Conservation (phyloP, 2,888 invertebrate species). For the Rhingia campestris region DNA sequence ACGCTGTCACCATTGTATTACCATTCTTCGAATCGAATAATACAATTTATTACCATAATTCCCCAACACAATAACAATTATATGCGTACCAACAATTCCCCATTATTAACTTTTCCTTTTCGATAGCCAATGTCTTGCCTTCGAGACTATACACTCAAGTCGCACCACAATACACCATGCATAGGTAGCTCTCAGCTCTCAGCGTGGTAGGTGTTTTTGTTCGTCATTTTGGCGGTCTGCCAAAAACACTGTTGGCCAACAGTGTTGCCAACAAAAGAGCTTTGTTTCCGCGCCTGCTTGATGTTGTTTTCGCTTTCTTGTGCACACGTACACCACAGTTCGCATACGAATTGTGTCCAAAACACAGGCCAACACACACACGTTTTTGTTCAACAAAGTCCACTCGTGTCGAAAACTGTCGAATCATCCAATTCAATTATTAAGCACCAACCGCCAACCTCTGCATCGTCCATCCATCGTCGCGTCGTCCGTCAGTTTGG, state of each 20-base stretch:
- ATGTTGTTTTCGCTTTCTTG: slow-evolving; percentile 36
- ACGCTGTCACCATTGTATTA: not conserved
- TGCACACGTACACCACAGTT: not conserved
- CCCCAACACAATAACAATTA: slow-evolving; percentile 39
- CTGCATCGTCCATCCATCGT: not conserved
- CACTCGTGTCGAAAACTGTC: slow-evolving; percentile 60
- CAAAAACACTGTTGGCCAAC: slow-evolving; percentile 50
- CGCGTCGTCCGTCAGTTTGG: not conserved
- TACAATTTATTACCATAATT: slow-evolving; percentile 46
- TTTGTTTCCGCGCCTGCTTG: not conserved
- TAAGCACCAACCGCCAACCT: slow-evolving; percentile 21
- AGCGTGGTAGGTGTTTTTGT: slow-evolving; percentile 16
- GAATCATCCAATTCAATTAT: slow-evolving; percentile 68
- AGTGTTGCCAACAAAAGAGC: slow-evolving; percentile 20
- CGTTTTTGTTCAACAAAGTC: slow-evolving; percentile 24
- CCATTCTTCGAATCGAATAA: not conserved
- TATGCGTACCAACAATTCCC: slow-evolving; percentile 36
- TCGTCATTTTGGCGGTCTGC: slow-evolving; percentile 46
- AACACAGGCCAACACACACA: slow-evolving; percentile 1
- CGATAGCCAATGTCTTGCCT: not conserved
- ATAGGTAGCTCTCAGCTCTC: slow-evolving; percentile 1
- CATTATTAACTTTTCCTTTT: slow-evolving; percentile 41
- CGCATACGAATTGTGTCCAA: slow-evolving; percentile 6
- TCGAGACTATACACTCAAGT: not conserved
- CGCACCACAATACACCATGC: not conserved